Conservation (phyloP, 2,797 vertebrate species). For the Spea hammondii region DNA sequence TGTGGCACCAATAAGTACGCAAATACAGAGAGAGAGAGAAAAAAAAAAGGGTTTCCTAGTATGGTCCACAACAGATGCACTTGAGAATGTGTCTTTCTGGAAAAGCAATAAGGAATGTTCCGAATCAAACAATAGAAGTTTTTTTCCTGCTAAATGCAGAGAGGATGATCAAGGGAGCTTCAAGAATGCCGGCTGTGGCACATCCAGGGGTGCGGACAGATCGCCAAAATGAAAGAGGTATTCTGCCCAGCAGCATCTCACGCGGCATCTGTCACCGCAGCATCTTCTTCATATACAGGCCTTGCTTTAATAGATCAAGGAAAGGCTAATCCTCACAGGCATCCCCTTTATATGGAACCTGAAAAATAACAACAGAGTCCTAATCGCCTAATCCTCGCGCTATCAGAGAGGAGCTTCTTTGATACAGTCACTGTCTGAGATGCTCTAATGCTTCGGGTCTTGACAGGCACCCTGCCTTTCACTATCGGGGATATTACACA, state of each 20-base stretch:
- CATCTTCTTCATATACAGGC: slow-evolving; percentile 59
- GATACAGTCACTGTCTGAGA: slow-evolving; percentile 52
- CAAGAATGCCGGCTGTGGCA: slow-evolving; percentile 13
- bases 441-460: slow-evolving; percentile 25
- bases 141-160: slow-evolving; percentile 16
- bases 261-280: slow-evolving; percentile 44
- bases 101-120: slow-evolving; percentile 28
- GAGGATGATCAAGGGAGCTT: slow-evolving; percentile 40
- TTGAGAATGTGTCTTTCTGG: slow-evolving; percentile 19
- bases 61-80: background rate
- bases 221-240: slow-evolving; percentile 37
- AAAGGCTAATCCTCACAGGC: slow-evolving; percentile 62
- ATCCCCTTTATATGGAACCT: slow-evolving; percentile 54
- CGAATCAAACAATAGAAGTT: background rate
- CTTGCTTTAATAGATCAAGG: slow-evolving; percentile 54
- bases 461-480: slow-evolving; percentile 1
- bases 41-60: slow-evolving; percentile 11
- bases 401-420: slow-evolving; percentile 53
- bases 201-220: slow-evolving; percentile 33
- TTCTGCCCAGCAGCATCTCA: slow-evolving; percentile 30
- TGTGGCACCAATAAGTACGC: no score
- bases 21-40: background rate
- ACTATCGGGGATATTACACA: background rate
- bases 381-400: slow-evolving; percentile 55
- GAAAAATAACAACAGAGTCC: slow-evolving; percentile 58